Evolutionary conservation across 2,797 vertebrate genomes (phyloP).

Genomic region (Margarornis squamiger): DNA sequence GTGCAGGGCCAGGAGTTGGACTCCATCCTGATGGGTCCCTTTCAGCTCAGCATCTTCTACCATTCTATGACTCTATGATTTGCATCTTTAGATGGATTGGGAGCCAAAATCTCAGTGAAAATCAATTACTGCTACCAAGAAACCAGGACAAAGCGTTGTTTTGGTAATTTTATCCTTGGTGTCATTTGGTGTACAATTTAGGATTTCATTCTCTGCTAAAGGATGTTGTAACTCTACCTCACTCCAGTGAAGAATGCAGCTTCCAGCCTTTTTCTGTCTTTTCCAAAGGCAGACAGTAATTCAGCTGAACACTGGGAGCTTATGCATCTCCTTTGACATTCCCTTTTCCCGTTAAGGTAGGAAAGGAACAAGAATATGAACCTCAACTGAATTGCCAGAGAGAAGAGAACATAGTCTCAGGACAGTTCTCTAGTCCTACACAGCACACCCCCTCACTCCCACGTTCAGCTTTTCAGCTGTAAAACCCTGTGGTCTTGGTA

Average conservation of each 20-base stretch:
- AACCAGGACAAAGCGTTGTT: not conserved
- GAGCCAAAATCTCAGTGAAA: not conserved
- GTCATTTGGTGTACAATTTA: not conserved
- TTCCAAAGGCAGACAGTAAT: not conserved
- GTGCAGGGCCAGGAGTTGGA: not conserved
- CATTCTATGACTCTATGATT: not conserved
- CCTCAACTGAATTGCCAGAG: not conserved
- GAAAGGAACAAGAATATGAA: not conserved
- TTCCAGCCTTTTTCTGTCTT: not conserved
- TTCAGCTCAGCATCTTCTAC: not conserved
- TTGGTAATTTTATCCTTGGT: not conserved
- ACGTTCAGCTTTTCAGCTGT: not conserved
- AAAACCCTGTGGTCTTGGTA: not conserved
- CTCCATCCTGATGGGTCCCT: not conserved
- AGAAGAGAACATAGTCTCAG: not conserved
- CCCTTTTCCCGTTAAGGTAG: not conserved
- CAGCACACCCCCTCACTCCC: rapidly evolving
- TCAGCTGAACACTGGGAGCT: not conserved
- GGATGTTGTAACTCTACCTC: not conserved
- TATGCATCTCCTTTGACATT: not conserved
- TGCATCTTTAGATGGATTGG: not conserved
- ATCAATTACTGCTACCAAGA: not conserved
- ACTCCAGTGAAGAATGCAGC: constrained; percentile 43
- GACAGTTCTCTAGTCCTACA: not conserved
- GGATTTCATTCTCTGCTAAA: not conserved